These are phyloP conservation scores for Ischnura elegans DNA, from an alignment of 2,888 invertebrate genomes.

Conservation along the genomic window DNA sequence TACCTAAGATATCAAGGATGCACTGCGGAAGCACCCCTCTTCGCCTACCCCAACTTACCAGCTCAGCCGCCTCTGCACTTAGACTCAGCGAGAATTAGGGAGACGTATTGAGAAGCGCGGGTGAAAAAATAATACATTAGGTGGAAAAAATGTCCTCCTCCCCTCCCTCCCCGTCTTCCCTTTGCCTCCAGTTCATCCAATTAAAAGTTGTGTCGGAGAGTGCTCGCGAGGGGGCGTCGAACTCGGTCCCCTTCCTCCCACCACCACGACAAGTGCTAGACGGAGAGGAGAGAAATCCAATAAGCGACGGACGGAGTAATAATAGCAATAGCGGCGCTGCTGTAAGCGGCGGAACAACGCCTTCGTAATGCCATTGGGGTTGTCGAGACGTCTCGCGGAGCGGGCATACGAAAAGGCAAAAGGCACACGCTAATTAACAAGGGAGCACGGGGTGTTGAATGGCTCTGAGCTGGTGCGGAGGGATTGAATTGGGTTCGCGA, in stretches of 20 bases:
- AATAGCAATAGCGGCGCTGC: background rate
- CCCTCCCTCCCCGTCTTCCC: too few species aligned
- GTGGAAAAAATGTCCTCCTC: background rate
- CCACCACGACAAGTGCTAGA: background rate
- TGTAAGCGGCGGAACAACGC: background rate
- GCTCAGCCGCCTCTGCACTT: background rate
- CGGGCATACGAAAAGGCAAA: background rate
- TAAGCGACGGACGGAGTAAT: background rate
- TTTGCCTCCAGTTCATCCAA: slow-evolving; percentile 21
- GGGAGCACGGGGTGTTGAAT: background rate
- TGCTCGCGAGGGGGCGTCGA: background rate
- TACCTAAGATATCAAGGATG: too few species aligned
- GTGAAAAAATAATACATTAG: background rate
- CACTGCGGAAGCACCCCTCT: too few species aligned
- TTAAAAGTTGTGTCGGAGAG: slow-evolving; percentile 3
- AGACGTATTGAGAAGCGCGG: slow-evolving; percentile 1
- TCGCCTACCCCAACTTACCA: background rate
- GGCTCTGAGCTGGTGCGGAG: background rate
- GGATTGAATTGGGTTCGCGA: background rate
- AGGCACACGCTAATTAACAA: background rate
- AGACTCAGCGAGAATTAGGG: background rate
- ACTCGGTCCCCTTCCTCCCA: background rate
- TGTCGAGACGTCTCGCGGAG: background rate
- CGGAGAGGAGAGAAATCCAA: background rate
- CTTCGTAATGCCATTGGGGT: background rate